Conservation (phyloP, 2,113 vertebrate genomes). For the Haemorhous mexicanus region DNA sequence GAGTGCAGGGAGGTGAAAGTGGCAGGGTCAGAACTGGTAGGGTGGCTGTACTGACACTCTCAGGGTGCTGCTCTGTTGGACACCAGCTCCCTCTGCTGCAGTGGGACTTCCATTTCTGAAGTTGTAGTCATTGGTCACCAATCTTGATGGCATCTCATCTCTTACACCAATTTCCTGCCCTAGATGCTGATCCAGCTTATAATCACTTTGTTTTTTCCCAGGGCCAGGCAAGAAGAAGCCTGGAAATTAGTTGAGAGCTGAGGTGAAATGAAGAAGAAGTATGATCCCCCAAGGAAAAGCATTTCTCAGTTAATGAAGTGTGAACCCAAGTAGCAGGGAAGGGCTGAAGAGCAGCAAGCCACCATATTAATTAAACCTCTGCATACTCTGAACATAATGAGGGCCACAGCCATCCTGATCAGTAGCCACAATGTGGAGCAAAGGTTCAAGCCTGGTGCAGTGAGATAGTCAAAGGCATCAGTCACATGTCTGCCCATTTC, state of each 20-base stretch:
- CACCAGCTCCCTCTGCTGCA: not conserved
- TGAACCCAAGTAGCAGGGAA: not conserved
- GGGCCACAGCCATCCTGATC: not conserved
- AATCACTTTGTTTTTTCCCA: not conserved
- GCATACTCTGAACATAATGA: not conserved
- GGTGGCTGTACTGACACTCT: not conserved
- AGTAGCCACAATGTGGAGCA: not conserved
- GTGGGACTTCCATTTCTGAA: not conserved
- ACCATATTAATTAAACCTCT: not conserved
- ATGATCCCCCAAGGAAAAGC: not conserved
- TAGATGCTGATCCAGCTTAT: not conserved
- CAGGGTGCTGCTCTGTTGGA: not conserved
- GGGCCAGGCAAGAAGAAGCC: not conserved
- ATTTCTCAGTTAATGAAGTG: slow-evolving; percentile 30
- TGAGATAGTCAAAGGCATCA: not conserved
- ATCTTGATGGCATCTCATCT: not conserved
- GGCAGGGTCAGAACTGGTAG: not conserved
- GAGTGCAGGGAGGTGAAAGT: not conserved
- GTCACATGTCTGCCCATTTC: rapidly evolving
- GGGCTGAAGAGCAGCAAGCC: not conserved
- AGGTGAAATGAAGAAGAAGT: slow-evolving; percentile 10
- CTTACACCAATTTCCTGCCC: not conserved
- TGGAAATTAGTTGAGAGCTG: not conserved
- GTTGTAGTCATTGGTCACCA: not conserved
- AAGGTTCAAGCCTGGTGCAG: not conserved